phyloP scores from a whole-genome alignment of 2,797 vertebrate genomes.

The Echiichthys vipera region DNA sequence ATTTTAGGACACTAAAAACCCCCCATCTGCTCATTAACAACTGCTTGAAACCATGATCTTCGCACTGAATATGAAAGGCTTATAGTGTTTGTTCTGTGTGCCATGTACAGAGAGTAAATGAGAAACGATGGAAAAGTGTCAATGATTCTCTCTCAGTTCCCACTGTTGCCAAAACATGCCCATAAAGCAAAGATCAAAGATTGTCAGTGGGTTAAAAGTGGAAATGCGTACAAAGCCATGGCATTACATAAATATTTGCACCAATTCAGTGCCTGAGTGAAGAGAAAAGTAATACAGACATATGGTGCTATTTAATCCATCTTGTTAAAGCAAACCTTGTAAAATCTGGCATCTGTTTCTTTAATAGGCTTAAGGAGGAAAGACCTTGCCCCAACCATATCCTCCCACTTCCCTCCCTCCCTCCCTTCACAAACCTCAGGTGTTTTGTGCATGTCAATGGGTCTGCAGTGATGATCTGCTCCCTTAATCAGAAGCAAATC shows the following conservation, averaged over 20 bases:
- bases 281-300: conserved; percentile 57
- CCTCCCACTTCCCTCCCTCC: conserved; percentile 50
- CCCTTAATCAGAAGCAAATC: conserved; percentile 83
- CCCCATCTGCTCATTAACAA: conserved; percentile 20
- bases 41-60: conserved; percentile 5
- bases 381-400: conserved; percentile 60
- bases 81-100: neutral
- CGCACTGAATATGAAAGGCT: neutral
- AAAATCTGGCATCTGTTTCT: conserved; percentile 70
- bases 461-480: conserved; percentile 66
- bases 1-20: conserved; percentile 19
- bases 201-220: conserved; percentile 22
- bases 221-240: conserved; percentile 28
- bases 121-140: neutral
- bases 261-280: conserved; percentile 37
- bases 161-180: conserved; percentile 5
- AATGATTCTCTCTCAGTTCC: neutral
- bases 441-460: conserved; percentile 73
- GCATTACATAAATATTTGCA: conserved; percentile 30
- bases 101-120: neutral
- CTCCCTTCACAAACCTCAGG: conserved; percentile 67
- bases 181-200: conserved; percentile 27
- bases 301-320: conserved; percentile 59
- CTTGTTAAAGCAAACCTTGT: conserved; percentile 63
- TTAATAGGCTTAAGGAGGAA: conserved; percentile 73